Percentiles rank a stretch among this genome's conserved stretches.
These are phyloP conservation scores for Phoxinus dragarum DNA, from an alignment of 2,797 vertebrate genomes.

Conservation along the genomic window DNA sequence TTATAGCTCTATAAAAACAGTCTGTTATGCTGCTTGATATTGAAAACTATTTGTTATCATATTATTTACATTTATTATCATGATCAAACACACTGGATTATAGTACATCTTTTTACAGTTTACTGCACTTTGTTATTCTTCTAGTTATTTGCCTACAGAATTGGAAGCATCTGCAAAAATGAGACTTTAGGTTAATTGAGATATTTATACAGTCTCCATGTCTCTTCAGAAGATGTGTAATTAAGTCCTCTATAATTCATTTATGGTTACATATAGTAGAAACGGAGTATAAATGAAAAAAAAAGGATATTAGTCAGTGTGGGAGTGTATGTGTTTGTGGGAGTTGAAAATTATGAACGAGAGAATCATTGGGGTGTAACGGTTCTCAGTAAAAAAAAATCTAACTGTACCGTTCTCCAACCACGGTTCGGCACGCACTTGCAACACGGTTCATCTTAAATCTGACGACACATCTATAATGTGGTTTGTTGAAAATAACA, in stretches of 20 bases:
- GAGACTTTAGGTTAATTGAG: not conserved
- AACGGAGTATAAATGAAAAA: conserved; percentile 4
- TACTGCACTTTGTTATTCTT: not conserved
- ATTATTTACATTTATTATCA: not conserved
- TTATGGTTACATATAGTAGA: conserved; percentile 24
- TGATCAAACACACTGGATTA: not conserved
- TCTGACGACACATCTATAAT: too few relatives aligned
- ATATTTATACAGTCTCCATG: not conserved
- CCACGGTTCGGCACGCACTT: too few relatives aligned
- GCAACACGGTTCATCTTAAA: too few relatives aligned
- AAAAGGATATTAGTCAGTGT: conserved; percentile 26
- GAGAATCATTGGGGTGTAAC: too few relatives aligned
- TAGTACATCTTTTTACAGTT: not conserved
- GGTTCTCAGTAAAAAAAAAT: too few relatives aligned
- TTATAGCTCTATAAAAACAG: not conserved
- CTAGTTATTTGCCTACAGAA: not conserved
- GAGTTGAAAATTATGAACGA: not conserved
- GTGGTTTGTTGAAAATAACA: too few relatives aligned
- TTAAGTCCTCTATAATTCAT: conserved; percentile 23
- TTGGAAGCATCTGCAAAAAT: not conserved
- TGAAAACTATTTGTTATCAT: not conserved
- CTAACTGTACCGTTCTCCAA: too few relatives aligned
- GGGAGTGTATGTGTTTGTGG: not conserved
- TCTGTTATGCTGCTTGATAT: too few relatives aligned
- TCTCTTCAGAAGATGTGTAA: conserved; percentile 9